phyloP scores from a whole-genome alignment of 2,113 vertebrate genomes.

The Leptosomus discolor region DNA sequence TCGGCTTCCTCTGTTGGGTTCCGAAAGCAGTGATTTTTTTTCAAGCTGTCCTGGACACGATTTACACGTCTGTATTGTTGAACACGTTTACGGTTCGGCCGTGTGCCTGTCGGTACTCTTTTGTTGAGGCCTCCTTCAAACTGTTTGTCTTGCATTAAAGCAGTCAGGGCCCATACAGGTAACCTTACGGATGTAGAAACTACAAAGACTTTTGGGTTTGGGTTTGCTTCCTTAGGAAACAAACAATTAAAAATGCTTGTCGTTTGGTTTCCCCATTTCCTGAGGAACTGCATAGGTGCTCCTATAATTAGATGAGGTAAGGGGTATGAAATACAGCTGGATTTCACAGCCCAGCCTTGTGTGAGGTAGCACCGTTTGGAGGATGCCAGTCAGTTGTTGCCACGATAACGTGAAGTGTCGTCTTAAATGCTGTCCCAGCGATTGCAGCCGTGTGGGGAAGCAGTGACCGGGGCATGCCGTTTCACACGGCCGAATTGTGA shows the following conservation, averaged over 20 bases:
- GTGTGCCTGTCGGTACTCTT: no score
- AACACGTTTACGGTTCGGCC: neutral
- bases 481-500: neutral
- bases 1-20: neutral
- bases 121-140: neutral
- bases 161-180: neutral
- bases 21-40: neutral
- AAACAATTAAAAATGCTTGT: neutral
- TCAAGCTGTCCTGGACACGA: neutral
- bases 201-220: neutral
- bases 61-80: neutral
- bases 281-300: neutral
- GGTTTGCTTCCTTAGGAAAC: neutral
- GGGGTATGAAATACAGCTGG: neutral
- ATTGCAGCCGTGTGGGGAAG: neutral
- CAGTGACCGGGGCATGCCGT: accelerated
- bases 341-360: neutral
- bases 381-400: neutral
- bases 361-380: neutral
- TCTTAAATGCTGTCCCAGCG: neutral
- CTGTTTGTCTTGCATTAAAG: neutral
- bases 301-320: neutral
- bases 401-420: neutral
- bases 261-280: neutral
- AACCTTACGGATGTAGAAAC: neutral